Conservation (phyloP, 2,888 invertebrate species). For the Eupithecia centaureata region DNA sequence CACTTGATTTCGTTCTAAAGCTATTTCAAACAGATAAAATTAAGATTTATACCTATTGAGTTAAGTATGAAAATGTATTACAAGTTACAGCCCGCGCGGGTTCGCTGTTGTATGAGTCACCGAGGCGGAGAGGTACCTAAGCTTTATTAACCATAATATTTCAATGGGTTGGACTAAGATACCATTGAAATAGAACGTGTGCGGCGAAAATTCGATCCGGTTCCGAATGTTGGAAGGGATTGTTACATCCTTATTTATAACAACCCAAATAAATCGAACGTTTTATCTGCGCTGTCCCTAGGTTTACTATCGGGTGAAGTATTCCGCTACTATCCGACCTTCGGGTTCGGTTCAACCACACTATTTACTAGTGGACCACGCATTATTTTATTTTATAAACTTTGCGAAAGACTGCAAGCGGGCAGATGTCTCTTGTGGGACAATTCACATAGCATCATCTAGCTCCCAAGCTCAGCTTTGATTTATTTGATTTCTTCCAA, state of each 20-base stretch:
- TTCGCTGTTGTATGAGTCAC: not conserved
- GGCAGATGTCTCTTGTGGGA: too few species aligned
- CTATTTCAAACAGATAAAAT: too few species aligned
- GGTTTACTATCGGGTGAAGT: slow-evolving; percentile 36
- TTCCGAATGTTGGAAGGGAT: slow-evolving; percentile 11
- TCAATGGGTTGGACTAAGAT: too few species aligned
- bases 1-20: too few species aligned
- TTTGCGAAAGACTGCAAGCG: not conserved
- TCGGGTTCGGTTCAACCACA: slow-evolving; percentile 17
- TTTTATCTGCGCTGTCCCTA: slow-evolving; percentile 41
- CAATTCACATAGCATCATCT: too few species aligned
- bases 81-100: too few species aligned
- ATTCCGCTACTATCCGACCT: slow-evolving; percentile 28
- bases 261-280: slow-evolving; percentile 45
- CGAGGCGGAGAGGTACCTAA: too few species aligned
- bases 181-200: not conserved
- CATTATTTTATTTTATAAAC: not conserved
- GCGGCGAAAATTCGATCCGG: not conserved
- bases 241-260: slow-evolving; percentile 40
- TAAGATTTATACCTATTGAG: too few species aligned
- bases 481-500: too few species aligned
- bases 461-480: too few species aligned
- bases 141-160: too few species aligned
- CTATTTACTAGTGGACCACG: slow-evolving; percentile 4
- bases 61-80: too few species aligned